Base-by-base conservation (phyloP, 2,888 invertebrate genomes). In the Calliphora vomitoria region DNA sequence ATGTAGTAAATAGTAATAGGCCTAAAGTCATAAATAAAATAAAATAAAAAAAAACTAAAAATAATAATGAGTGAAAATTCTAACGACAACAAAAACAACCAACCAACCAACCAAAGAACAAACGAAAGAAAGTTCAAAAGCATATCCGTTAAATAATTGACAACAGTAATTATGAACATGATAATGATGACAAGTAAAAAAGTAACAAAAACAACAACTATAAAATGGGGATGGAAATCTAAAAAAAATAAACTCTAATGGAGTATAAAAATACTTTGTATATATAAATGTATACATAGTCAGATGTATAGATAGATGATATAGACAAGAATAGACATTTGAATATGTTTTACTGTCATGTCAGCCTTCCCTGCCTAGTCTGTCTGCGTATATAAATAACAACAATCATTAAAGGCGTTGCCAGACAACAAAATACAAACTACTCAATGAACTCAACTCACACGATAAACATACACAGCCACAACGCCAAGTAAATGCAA, bases 331-430 rank as follows among this genome's bases (percentile, higher is more conserved):
- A 71, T 25, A 35, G 1, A 53, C 13, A 44, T 10, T 50, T 50
- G 50, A 50, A 50, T 50, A 50, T 50, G n/a, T 50, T 11, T 25
- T 58, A 58, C 58, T 58, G 58, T 55, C 55, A 18, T 62, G 15
- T 71, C 62, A 50, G 69, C 62, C 53, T 71, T 38, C 50, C 50
- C 50, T 20, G 18, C 38, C 55, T 31, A 11, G 13, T 44, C 13
- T 44, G 13, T 13, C 44, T 44, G 13, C 41, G 62, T 78, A 90
- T 41, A 82, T 78, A 93, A 92, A 92, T 91, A 91, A 91, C 90
- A 91, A 93, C 90, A 92, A 92, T 91, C 90, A 91, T 91, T 53
- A 91, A 93, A 92, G 92, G 93, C 92, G 93, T 92, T 93, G 91
- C 92, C 93, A 91, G 92, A 91, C 91, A 88, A 71, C 58, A 75